Conservation (phyloP, 2,113 vertebrate species). For the Tragelaphus scriptus region DNA sequence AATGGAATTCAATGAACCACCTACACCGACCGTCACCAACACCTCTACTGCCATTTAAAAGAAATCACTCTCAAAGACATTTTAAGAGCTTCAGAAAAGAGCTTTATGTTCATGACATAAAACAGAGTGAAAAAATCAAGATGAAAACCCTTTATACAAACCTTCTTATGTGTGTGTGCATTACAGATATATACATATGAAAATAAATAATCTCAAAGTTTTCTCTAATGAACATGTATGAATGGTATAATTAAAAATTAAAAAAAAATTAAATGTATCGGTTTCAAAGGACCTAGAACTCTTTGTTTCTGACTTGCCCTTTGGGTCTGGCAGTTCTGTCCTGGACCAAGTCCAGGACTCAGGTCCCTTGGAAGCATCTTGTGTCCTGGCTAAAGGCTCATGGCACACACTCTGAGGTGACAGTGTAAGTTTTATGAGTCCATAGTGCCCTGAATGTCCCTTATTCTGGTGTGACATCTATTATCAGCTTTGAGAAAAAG, state of each 20-base stretch:
- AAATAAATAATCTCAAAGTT: neutral
- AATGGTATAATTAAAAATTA: neutral
- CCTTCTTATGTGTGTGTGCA: neutral
- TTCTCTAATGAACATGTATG: neutral
- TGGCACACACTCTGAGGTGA: accelerated
- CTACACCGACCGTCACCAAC: neutral
- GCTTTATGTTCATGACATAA: neutral
- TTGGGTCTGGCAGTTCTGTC: neutral
- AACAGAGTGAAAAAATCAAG: neutral
- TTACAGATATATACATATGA: neutral
- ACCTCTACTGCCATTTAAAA: neutral
- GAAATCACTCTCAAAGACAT: neutral
- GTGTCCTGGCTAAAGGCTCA: too few relatives aligned
- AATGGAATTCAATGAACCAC: neutral
- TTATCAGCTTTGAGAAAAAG: neutral
- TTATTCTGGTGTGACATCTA: neutral
- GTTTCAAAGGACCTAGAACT: neutral
- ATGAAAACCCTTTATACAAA: neutral
- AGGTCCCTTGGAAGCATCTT: neutral
- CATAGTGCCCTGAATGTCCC: neutral
- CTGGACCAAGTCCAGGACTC: neutral
- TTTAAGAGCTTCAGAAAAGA: neutral
- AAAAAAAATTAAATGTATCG: too few relatives aligned
- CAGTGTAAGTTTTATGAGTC: neutral
- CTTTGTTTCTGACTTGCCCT: neutral